Percentiles rank a stretch among this genome's conserved stretches.
phyloP scores from a whole-genome alignment of 2,888 invertebrate genomes.

The Coleophora deauratella region DNA sequence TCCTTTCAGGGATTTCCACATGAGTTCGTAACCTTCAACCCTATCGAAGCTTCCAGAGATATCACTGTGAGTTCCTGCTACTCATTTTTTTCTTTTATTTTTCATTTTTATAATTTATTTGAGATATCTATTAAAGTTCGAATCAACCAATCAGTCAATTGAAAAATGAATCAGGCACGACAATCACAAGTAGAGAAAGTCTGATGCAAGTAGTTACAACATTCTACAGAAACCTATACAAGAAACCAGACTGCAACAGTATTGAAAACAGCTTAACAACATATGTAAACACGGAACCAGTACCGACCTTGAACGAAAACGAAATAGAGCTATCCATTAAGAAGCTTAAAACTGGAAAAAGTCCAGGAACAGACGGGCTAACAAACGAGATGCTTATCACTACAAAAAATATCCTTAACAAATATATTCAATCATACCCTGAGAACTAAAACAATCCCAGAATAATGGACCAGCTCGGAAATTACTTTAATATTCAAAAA shows the following conservation, averaged over 20 bases:
- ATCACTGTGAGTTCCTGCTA: too few relatives aligned
- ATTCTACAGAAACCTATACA: conserved; percentile 1
- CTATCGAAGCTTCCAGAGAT: too few relatives aligned
- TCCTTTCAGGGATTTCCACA: too few relatives aligned
- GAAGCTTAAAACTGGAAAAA: neutral
- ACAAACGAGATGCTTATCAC: conserved; percentile 2
- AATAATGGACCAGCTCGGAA: neutral
- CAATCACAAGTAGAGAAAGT: neutral
- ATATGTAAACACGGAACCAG: neutral
- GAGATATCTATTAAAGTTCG: too few relatives aligned
- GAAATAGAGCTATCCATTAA: conserved; percentile 1
- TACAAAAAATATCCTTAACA: neutral
- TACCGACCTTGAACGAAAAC: neutral
- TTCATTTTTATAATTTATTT: too few relatives aligned
- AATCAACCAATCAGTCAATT: neutral
- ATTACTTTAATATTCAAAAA: conserved; percentile 1
- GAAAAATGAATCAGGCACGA: neutral
- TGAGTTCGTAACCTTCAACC: too few relatives aligned
- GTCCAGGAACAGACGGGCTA: conserved; percentile 1
- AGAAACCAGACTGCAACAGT: neutral
- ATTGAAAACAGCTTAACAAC: neutral
- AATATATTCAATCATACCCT: neutral
- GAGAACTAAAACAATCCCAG: neutral
- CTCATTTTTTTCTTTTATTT: too few relatives aligned
- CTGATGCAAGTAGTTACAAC: neutral